A percentile compares a stretch with the other conserved stretches of the same genome.
phyloP scores from a whole-genome alignment of 2,797 vertebrate species.

The Thripadectes ignobilis region DNA sequence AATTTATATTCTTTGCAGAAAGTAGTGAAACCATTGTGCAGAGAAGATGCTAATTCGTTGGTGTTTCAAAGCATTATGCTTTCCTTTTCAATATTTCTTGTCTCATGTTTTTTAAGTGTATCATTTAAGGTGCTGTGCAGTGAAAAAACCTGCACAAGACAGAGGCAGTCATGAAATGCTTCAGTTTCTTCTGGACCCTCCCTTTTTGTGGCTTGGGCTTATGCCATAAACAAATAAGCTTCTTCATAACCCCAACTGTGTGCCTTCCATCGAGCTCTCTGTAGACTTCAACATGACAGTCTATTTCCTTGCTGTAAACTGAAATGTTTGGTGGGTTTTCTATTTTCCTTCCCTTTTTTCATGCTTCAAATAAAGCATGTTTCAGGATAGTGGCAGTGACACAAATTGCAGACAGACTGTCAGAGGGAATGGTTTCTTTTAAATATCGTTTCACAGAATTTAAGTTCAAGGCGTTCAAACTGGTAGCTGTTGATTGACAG shows the following conservation, averaged over 20 bases:
- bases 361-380: background rate
- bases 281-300: background rate
- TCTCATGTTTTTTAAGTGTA: background rate
- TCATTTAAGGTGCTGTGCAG: background rate
- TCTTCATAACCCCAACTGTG: rapidly evolving
- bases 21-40: background rate
- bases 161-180: background rate
- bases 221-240: background rate
- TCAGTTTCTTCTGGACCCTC: background rate
- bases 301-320: background rate
- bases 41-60: background rate
- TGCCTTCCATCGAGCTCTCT: background rate
- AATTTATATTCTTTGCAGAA: background rate
- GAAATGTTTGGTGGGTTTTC: background rate
- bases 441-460: background rate
- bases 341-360: background rate
- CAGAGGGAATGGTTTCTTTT: background rate
- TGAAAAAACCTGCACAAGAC: background rate
- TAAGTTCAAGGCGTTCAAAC: background rate
- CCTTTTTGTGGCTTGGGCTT: background rate
- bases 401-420: background rate
- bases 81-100: background rate
- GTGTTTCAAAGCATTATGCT: background rate
- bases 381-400: background rate
- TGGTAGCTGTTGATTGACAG: background rate